phyloP scores from a whole-genome alignment of 2,113 vertebrate genomes.

The Narcine bancroftii region DNA sequence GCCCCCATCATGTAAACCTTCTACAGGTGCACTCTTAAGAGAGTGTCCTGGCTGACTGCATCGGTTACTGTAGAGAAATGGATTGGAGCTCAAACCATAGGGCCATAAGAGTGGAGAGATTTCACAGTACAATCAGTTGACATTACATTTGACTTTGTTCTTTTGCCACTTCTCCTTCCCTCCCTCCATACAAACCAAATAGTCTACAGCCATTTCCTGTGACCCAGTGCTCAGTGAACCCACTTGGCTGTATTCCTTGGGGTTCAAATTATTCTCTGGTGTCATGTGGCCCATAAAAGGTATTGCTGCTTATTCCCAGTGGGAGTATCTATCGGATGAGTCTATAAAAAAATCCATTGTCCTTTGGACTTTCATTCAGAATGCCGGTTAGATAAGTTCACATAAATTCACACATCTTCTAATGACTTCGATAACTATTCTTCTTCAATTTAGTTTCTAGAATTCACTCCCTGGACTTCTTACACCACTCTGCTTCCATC shows the following conservation, averaged over 20 bases:
- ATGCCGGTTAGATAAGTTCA: background rate
- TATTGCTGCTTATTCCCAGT: too few relatives aligned
- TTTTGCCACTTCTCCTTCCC: background rate
- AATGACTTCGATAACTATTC: background rate
- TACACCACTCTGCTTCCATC: background rate
- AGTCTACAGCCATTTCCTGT: background rate
- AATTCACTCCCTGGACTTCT: background rate
- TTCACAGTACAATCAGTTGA: too few relatives aligned
- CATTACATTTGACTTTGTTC: too few relatives aligned
- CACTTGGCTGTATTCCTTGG: background rate
- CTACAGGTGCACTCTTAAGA: too few relatives aligned
- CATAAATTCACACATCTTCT: background rate
- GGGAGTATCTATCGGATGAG: too few relatives aligned
- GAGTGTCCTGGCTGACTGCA: too few relatives aligned
- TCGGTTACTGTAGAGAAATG: too few relatives aligned
- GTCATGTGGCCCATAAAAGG: background rate
- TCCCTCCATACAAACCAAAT: background rate
- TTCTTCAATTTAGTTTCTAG: background rate
- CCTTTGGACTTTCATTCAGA: background rate
- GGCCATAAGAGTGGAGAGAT: too few relatives aligned
- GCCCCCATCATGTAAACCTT: too few relatives aligned
- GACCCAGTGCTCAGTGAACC: background rate
- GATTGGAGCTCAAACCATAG: too few relatives aligned
- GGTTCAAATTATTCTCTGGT: background rate
- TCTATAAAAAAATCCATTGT: too few relatives aligned